Evolutionary conservation across 2,113 vertebrate genomes (phyloP), one percentile per base, ranked within the genome.

Genomic region (Spea bombifrons): DNA sequence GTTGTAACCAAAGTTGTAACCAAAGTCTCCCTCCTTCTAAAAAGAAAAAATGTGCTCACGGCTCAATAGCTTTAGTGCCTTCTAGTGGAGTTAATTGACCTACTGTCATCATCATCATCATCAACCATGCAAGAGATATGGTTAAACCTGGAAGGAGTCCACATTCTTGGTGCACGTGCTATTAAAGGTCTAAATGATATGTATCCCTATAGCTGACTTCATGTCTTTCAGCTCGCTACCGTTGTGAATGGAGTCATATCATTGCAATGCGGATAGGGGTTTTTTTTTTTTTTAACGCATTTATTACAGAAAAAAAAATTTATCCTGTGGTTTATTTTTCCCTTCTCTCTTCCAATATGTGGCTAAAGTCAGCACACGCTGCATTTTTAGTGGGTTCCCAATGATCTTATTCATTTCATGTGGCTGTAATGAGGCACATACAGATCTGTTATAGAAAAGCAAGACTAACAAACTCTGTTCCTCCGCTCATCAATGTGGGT

Each of bases 301-400:
- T 80, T 80, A 80, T 80, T 74, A 68, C 71, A 66, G 71, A 80
- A 73, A 53, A 30, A 30, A 30, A 59, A 80, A 80, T 63, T 80
- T 80, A 63, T 68, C 71, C 71, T 80, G 78, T 68, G 78, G 78
- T 80, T 80, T 80, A 65, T 74, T 80, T 80, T 80, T 74, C 78
- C 78, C 78, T 52, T 74, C 71, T 80, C 64, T 61, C 78, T 74
- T 80, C 78, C 78, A 80, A 74, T 74, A 55, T 80, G 78, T 68
- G 78, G 78, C 78, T 74, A 48, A 73, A 80, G 78, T 68, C 64
- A 64, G 66, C 71, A 80, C 78, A 80, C 71, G 65, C 71, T 67
- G 78, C 78, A 80, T 80, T 80, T 80, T 74, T 80, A 47, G 78
- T 80, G 78, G 78, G 71, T 80, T 80, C 64, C 48, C 78, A 74